Conservation (phyloP, 2,797 vertebrate genomes). For the Cryptoprocta ferox region DNA sequence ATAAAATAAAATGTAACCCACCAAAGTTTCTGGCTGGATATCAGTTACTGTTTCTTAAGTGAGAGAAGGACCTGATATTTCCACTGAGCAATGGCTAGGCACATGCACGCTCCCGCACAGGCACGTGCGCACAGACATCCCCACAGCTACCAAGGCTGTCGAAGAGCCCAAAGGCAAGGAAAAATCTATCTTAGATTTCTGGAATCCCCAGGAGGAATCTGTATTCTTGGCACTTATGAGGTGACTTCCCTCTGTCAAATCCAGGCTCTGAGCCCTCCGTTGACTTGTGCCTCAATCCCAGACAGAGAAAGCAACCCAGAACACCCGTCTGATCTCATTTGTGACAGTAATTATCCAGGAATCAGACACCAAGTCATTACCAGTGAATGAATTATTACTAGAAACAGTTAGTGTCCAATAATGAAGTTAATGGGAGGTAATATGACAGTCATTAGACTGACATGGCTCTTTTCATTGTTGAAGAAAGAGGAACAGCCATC, state of each 20-base stretch:
- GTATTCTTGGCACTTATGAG: background rate
- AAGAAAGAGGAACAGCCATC: constrained; percentile 54
- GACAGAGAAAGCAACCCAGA: background rate
- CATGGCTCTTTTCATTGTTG: constrained; percentile 60
- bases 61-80: constrained; percentile 61
- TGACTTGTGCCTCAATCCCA: constrained; percentile 18
- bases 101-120: rapidly evolving
- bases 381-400: constrained; percentile 75
- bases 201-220: background rate
- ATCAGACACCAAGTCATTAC: constrained; percentile 63
- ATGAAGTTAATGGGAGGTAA: constrained; percentile 73
- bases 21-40: constrained; percentile 71
- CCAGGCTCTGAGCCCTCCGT: background rate
- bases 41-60: constrained; percentile 71
- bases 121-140: background rate
- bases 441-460: constrained; percentile 66
- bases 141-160: background rate
- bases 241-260: constrained; percentile 3
- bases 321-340: constrained; percentile 56
- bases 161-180: background rate
- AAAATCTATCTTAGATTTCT: background rate
- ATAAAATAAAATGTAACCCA: constrained; percentile 70
- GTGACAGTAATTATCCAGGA: constrained; percentile 79
- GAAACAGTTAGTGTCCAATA: constrained; percentile 68
- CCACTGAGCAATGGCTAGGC: background rate